These are phyloP conservation scores for Pelecanoides urinatrix DNA, from an alignment of 2,113 vertebrate species.

Conservation along the genomic window DNA sequence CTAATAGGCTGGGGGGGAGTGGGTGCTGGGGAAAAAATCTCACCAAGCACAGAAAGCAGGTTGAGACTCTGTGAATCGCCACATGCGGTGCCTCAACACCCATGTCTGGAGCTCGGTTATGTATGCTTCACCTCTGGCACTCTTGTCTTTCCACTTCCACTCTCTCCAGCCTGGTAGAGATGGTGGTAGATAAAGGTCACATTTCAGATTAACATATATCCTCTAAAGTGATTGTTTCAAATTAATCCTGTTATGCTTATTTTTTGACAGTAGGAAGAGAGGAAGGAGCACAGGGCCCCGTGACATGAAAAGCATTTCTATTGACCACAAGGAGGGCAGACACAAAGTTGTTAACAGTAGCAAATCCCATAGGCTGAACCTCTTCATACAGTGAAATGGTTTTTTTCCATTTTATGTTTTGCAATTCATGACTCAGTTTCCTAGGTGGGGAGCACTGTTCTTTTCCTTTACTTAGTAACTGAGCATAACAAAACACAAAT, in stretches of 20 bases:
- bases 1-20: neutral
- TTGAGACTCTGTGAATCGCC: neutral
- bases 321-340: neutral
- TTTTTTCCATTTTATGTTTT: neutral
- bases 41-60: neutral
- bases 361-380: neutral
- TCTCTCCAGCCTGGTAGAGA: neutral
- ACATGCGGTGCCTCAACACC: neutral
- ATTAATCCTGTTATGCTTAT: neutral
- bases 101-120: neutral
- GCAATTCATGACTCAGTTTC: neutral
- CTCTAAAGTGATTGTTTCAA: neutral
- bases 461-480: neutral
- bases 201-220: neutral
- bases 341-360: neutral
- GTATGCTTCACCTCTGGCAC: accelerated
- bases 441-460: neutral
- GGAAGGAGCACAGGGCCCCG: neutral
- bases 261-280: neutral
- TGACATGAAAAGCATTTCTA: neutral
- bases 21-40: neutral
- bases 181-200: neutral
- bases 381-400: neutral
- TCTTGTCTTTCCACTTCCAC: neutral
- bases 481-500: neutral